Evolutionary conservation across 2,113 vertebrate genomes (phyloP), one percentile per base, ranked within the genome.

Genomic region (Colistium nudipinnis): DNA sequence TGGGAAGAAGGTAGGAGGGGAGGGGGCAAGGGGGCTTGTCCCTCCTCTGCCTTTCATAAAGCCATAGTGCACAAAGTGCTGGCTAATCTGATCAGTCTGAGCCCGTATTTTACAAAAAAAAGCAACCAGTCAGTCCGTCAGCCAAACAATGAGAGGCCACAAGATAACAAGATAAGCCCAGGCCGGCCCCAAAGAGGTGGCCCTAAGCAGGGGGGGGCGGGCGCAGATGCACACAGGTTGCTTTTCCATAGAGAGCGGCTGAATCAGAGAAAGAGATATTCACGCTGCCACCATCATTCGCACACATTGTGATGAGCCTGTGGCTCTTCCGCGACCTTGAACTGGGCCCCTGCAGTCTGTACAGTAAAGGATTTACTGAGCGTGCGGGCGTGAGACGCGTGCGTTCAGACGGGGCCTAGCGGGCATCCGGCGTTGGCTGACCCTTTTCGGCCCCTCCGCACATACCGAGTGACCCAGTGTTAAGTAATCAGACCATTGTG

Each of bases 11-110:
- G 65, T 16, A 16, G 8, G 27, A 9, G 10, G 19, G 52, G n/a
- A n/a, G 36, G 19, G 52, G 30, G 27, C n/a, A n/a, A 13, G 22
- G 35, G 59, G 55, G 49, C n/a, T 33, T 38, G 45, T 78, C 36
- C n/a, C 60, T 24, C 52, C 33, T 17, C 30, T 35, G 49, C 60
- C 81, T 75, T 75, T 36, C 54, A 51, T 65, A 68, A 62, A 78
- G 71, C 43, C 59, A 52, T 52, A 10, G 25, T 20, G 27, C 20
- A 48, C 71, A 86, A 69, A 78, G 68, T 80, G 85, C 74, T 63
- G 41, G 70, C 78, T 88, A 82, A 85, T 87, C 74, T 72, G 62
- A 88, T 87, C 65, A 69, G 62, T 65, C 64, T 33, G 33, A 76
- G 55, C 52, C 61, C 74, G 3, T 65, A 66, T 83, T 82, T 84